Evolutionary conservation across 2,888 invertebrate genomes (phyloP).

Genomic region (Euzetes globulus): DNA sequence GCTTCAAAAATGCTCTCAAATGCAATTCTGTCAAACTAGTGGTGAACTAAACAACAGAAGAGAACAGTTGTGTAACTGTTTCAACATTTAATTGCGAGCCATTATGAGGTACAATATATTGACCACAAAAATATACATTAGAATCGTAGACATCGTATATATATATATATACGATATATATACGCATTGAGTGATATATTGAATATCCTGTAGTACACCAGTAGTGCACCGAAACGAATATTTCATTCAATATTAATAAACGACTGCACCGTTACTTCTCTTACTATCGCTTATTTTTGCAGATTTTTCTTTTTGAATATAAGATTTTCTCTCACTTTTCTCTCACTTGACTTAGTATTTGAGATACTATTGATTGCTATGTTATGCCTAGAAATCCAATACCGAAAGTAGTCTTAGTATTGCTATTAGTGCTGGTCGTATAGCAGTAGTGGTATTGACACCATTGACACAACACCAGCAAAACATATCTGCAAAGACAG

Average conservation of each 20-base stretch:
- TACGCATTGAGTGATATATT: background rate
- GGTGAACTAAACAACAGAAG: background rate
- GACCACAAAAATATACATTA: too few relatives aligned
- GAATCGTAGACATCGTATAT: background rate
- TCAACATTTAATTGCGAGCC: constrained; percentile 16
- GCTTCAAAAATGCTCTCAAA: background rate
- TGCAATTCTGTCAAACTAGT: background rate
- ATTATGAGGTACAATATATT: constrained; percentile 25
- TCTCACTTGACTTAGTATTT: constrained; percentile 2
- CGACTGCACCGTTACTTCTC: constrained; percentile 10
- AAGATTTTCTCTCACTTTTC: background rate
- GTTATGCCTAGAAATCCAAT: constrained; percentile 26
- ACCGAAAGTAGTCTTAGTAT: constrained; percentile 4
- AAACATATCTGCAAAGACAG: background rate
- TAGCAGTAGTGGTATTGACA: background rate
- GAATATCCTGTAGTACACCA: too few relatives aligned
- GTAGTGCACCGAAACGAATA: background rate
- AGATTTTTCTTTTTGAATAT: constrained; percentile 10
- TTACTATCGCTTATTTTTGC: background rate
- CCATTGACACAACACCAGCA: background rate
- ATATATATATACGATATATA: constrained; percentile 1
- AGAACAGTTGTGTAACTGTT: constrained; percentile 12
- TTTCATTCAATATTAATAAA: constrained; percentile 3
- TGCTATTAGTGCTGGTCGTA: background rate
- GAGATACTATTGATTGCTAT: constrained; percentile 26